A percentile compares a stretch with the other conserved stretches of the same genome.
These are phyloP conservation scores for Cotesia typhae DNA, from an alignment of 1,140 invertebrate genomes.

Conservation along the genomic window DNA sequence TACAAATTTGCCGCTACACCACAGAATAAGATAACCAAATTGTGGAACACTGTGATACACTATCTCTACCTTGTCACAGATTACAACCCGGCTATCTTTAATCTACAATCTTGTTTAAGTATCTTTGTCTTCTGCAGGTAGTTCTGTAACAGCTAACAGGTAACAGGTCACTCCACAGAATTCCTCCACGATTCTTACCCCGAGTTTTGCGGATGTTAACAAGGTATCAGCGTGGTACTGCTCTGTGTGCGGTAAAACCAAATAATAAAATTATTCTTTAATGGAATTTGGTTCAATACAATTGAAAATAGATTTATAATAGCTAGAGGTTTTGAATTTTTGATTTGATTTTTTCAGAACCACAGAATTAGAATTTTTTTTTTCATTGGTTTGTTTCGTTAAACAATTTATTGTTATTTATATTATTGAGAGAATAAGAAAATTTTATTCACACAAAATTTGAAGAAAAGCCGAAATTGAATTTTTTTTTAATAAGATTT, in stretches of 20 bases:
- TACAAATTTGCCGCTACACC: neutral
- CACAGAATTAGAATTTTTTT: no score
- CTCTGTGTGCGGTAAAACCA: conserved; percentile 32
- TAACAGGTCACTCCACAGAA: conserved; percentile 49
- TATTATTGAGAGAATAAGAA: no score
- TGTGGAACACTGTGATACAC: neutral
- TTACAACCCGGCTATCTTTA: conserved; percentile 13
- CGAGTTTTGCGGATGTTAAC: conserved; percentile 65
- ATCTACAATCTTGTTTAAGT: neutral
- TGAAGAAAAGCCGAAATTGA: no score
- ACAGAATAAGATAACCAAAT: neutral
- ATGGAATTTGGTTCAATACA: no score
- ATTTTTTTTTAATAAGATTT: no score
- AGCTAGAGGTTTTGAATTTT: no score
- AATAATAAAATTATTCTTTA: no score
- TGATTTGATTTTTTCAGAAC: no score
- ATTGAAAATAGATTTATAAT: no score
- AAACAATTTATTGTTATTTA: no score
- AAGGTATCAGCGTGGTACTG: conserved; percentile 61
- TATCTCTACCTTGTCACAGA: neutral
- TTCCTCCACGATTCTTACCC: conserved; percentile 60
- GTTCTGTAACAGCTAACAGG: neutral
- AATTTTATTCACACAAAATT: no score
- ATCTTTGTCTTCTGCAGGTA: neutral
- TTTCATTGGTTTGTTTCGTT: no score